Evolutionary conservation across 2,888 invertebrate species (phyloP).

Genomic region (Saturnia pavonia): DNA sequence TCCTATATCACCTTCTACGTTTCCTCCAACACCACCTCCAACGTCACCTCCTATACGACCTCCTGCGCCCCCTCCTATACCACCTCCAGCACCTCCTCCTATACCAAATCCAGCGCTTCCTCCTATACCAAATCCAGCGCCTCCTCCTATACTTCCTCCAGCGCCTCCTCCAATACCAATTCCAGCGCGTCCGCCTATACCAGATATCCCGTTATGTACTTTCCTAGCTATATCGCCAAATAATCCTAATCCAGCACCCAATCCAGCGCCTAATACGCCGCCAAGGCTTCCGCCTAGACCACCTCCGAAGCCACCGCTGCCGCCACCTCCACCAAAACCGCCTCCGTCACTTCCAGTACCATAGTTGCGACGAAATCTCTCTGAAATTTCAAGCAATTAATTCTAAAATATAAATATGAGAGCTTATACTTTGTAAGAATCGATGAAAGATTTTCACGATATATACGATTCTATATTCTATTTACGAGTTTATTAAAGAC

Average conservation of each 20-base stretch:
- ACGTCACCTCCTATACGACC: constrained; percentile 29
- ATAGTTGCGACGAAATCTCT: constrained; percentile 58
- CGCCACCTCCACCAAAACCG: constrained; percentile 33
- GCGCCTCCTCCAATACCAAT: too few relatives aligned
- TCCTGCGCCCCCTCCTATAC: constrained; percentile 18
- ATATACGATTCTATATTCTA: not conserved
- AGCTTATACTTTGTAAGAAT: not conserved
- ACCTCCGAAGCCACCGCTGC: constrained; percentile 37
- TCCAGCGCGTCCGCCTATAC: constrained; percentile 15
- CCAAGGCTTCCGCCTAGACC: constrained; percentile 39
- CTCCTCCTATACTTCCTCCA: too few relatives aligned
- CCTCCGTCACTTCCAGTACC: constrained; percentile 41
- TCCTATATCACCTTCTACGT: too few relatives aligned
- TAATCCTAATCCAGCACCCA: constrained; percentile 20
- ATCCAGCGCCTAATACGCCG: constrained; percentile 8
- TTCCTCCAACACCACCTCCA: constrained; percentile 30
- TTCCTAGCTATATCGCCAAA: constrained; percentile 25
- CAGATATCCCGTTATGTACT: constrained; percentile 20
- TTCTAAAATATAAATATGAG: not conserved
- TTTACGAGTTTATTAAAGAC: not conserved
- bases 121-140: constrained; percentile 24
- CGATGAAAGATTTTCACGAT: not conserved
- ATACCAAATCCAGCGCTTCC: too few relatives aligned
- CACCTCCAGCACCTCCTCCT: constrained; percentile 22
- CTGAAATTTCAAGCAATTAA: constrained; percentile 44